Base-by-base conservation (phyloP, 1,140 invertebrate species). In the Bombus haemorrhoidalis region DNA sequence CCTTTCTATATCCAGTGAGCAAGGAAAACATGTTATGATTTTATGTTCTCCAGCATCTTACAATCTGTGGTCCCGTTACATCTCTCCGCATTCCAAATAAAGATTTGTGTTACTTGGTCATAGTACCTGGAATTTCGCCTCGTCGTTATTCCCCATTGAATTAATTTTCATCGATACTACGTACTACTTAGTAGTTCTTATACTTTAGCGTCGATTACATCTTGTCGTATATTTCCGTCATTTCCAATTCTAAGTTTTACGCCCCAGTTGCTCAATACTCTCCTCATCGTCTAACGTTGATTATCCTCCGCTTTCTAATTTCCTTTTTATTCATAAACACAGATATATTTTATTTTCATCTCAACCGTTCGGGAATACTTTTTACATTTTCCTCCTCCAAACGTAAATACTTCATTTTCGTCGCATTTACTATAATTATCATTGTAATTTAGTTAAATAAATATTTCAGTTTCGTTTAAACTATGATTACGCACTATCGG, bases 1-100 rank as follows among this genome's bases (percentile, higher is more conserved):
- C 18, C 15, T 53, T 53, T 53, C 47, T 53, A 53, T 22, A 22
- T 22, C 1, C 25, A 10, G 28, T 32, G 8, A 76, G 78, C 37
- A 73, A 75, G 47, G 76, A 64, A 66, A 83, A 81, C 53, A 59
- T 80, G 39, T 69, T 83, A 82, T 75, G 59, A 78, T 90, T 73
- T 59, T 53, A 76, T 62, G 59, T 68, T 85, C 77, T 69, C 43
- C 66, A 80, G 47, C 66, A 80, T 84, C 83, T 78, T 77, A 77
- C 83, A 79, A 86, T 84, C 62, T 41, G 28, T 47, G 47, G 78
- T 91, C 80, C 89, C 89, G 89, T 91, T 91, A 91, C 66, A 68
- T 71, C 86, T 88, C 69, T 83, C 73, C 47, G 82, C 83, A 71
- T 85, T 81, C 83, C 69, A 86, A 90, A 88, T 81, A 77, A 87